Evolutionary conservation across 2,113 vertebrate species (phyloP).

Genomic region (Lepus europaeus): DNA sequence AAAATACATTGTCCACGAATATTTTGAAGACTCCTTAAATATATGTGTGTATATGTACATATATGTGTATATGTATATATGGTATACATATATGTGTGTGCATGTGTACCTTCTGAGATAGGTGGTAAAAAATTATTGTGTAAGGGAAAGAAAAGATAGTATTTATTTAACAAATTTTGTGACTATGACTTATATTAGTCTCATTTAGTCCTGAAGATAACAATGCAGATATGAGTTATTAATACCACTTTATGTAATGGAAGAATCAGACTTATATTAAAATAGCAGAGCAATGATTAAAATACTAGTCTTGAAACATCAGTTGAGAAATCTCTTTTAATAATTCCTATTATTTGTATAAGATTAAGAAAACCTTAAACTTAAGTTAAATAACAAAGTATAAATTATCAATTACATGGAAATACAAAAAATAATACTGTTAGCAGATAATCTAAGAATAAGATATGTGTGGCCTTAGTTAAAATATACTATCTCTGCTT

Average conservation of each 20-base stretch:
- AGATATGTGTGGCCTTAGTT: background rate
- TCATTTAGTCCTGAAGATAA: background rate
- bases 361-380: background rate
- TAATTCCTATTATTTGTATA: background rate
- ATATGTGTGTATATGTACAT: background rate
- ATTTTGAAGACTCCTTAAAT: background rate
- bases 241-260: background rate
- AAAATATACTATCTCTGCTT: background rate
- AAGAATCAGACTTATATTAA: background rate
- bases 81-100: background rate
- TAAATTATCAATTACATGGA: background rate
- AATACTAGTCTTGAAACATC: background rate
- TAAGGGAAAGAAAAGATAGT: background rate
- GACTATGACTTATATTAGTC: background rate
- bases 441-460: background rate
- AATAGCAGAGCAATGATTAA: background rate
- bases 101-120: background rate
- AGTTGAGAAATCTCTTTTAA: background rate
- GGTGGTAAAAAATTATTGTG: background rate
- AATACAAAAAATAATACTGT: background rate
- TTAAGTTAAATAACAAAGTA: background rate
- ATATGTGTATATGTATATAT: background rate
- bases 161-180: background rate
- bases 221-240: background rate
- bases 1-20: too few relatives aligned